Base-by-base conservation (phyloP, 2,888 invertebrate genomes). In the Acanthosepion pharaonis region DNA sequence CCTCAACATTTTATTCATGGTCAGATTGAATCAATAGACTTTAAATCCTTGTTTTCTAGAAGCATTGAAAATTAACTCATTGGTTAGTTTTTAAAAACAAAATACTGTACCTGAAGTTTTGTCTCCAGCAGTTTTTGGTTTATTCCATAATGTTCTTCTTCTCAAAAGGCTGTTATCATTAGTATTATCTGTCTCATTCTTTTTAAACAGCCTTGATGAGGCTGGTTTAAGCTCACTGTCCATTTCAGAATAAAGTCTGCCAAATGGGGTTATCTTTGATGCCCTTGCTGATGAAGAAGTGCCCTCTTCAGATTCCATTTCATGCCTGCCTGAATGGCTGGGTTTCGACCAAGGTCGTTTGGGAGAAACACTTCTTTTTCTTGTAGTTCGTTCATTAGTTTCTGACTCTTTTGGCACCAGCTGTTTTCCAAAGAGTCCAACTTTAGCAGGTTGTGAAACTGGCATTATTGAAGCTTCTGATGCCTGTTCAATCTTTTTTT, bases 391-490 rank as follows among this genome's bases (percentile, higher is more conserved):
- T 23, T 64, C 64, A 64, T 64, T 25, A 64, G 25, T 25, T 64
- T 64, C 64, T 64, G 28, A 64, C 28, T 64, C 64, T 23, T 25
- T 64, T 28, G 64, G 28, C 8, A 25, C 64, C 64, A 64, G 25
- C 25, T 23, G 64, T 64, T 92, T 92, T 49, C 92, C 92, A 92
- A 92, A 92, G 42, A 49, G 92, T 51, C 92, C 49, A 48, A 48
- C 48, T 42, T 51, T 49, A 20, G 49, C 49, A 48, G 91, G 42
- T 11, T 48, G 91, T 48, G 42, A 18, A 33, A 91, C 91, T 48
- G 42, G 91, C 20, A 48, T 20, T 33, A 5, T 28, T 33, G 33
- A 42, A 91, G 42, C 20, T 48, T 48, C 48, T 91, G 91, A 18
- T 42, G 15, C 42, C 23, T 4, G 20, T 48, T 15, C 64, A 23